Conservation (phyloP, 2,113 vertebrate genomes). For the Hydrochoerus hydrochaeris region DNA sequence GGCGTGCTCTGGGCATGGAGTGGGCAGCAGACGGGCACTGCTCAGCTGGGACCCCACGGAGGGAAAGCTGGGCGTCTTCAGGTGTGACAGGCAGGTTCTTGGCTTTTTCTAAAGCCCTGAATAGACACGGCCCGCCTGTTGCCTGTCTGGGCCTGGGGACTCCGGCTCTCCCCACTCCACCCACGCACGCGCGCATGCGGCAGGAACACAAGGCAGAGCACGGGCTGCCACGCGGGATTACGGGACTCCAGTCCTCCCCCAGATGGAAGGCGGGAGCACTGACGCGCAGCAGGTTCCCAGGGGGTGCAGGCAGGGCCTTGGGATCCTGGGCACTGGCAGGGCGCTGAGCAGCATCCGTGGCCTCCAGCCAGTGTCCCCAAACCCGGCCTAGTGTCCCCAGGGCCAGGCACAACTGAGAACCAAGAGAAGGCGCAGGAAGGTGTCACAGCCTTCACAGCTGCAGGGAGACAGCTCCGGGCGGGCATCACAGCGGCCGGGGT, state of each 20-base stretch:
- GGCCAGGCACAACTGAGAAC: neutral
- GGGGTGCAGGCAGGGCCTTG: too few species aligned
- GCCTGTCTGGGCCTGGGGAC: rapidly evolving
- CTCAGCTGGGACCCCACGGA: neutral
- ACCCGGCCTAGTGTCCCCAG: rapidly evolving
- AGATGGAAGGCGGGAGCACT: neutral
- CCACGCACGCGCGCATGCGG: neutral
- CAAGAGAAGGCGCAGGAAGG: neutral
- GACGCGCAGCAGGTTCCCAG: rapidly evolving
- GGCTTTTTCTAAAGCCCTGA: neutral
- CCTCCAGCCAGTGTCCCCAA: neutral
- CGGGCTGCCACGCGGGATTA: slow-evolving; percentile 60
- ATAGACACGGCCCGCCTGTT: neutral
- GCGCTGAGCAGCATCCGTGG: neutral
- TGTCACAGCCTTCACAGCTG: rapidly evolving
- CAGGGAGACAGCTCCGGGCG: neutral
- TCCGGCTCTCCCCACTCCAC: neutral
- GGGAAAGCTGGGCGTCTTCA: neutral
- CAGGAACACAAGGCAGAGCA: neutral
- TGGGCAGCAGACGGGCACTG: neutral
- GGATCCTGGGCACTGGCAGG: neutral
- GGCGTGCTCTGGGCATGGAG: neutral
- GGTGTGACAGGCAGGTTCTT: neutral
- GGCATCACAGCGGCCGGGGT: rapidly evolving
- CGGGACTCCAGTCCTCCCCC: neutral